Evolutionary conservation across 35 echinoderm and acorn worm genomes (phyloP).

Genomic region (Holothuria glaberrima): DNA sequence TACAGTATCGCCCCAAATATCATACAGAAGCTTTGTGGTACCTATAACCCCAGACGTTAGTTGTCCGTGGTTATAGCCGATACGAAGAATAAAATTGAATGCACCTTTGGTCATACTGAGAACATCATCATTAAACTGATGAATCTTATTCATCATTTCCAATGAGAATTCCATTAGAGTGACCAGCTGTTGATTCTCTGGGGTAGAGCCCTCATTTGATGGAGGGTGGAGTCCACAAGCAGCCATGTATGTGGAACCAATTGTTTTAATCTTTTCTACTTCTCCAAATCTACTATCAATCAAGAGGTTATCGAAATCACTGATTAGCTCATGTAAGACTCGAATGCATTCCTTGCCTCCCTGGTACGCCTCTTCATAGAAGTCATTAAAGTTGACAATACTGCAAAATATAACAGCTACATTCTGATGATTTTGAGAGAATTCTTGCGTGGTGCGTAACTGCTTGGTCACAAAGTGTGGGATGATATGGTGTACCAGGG

Average conservation of each 20-base stretch:
- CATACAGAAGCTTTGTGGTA: conserved; percentile 96
- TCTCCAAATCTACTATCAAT: conserved; percentile 59
- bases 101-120: conserved; percentile 91
- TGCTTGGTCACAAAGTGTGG: conserved; percentile 87
- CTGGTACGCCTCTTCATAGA: conserved; percentile 89
- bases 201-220: conserved; percentile 15
- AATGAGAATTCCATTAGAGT: conserved; percentile 87
- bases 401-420: conserved; percentile 96
- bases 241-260: conserved; percentile 97
- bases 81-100: conserved; percentile 92
- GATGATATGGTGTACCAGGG: conserved; percentile 87
- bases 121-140: conserved; percentile 86
- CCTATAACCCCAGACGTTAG: conserved; percentile 95
- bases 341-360: conserved; percentile 94
- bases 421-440: conserved; percentile 92
- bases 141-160: conserved; percentile 84
- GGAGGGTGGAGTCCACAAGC: conserved; percentile 86
- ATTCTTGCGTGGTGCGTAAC: conserved; percentile 73
- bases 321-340: conserved; percentile 92
- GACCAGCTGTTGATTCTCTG: conserved; percentile 67
- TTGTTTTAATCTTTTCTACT: conserved; percentile 99
- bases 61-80: conserved; percentile 95
- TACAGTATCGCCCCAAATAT: conserved; percentile 99
- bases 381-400: conserved; percentile 98
- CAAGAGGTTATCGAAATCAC: conserved; percentile 95